Evolutionary conservation across 2,113 vertebrate species (phyloP).

Genomic region (Enhydra lutris): DNA sequence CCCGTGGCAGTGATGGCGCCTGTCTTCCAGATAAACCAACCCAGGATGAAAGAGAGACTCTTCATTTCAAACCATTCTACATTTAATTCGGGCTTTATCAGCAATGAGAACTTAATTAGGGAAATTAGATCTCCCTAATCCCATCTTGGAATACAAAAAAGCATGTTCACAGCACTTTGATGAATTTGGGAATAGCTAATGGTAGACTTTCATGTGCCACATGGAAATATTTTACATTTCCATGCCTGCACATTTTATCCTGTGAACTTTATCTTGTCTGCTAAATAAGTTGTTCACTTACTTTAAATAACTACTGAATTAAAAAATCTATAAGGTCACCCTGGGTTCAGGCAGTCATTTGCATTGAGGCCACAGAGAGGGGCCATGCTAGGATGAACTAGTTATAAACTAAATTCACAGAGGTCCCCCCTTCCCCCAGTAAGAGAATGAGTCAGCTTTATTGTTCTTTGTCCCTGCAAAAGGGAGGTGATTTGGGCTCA

Average conservation of each 20-base stretch:
- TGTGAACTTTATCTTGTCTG: background rate
- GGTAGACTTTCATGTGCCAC: background rate
- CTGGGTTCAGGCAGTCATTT: background rate
- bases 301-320: slow-evolving; percentile 51
- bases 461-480: background rate
- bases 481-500: background rate
- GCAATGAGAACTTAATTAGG: background rate
- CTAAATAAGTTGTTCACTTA: background rate
- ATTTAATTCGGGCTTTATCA: background rate
- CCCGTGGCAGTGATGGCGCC: background rate
- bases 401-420: background rate
- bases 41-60: background rate
- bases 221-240: background rate
- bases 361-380: background rate
- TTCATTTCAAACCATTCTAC: background rate
- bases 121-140: background rate
- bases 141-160: background rate
- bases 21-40: background rate
- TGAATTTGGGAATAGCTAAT: background rate
- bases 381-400: background rate
- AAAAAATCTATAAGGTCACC: slow-evolving; percentile 9
- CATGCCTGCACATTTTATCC: background rate
- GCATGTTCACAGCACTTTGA: background rate
- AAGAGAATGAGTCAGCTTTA: background rate
- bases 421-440: background rate